Base-by-base conservation (phyloP, 2,113 vertebrate species). In the Arvicanthis niloticus region DNA sequence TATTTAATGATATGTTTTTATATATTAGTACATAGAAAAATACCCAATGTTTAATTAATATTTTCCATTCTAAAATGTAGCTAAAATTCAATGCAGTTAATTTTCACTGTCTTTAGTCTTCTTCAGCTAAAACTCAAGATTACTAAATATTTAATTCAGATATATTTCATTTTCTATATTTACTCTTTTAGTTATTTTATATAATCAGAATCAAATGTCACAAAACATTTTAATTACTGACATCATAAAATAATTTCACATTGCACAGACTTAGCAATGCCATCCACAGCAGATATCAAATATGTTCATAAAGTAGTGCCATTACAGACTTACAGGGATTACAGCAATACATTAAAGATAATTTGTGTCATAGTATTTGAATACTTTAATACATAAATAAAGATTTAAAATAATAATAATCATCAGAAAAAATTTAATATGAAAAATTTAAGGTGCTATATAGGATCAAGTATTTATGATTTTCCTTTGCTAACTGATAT, bases 261-360 rank as follows among this genome's bases (percentile, higher is more conserved):
- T 0, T 96, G 90, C 12, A 88, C 40, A 48, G 97, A 91, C 93
- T 94, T 24, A 96, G 82, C 70, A 96, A 75, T 45, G 75, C 11
- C 21, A 91, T 68, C 60, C 42, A 81, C 90, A 97, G 82, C 37
- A 8, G 82, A 1, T 37, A 85, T 24, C 22, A 67, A 91, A 34
- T 31, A 85, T 21, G 45, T 1, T 94, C 82, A 93, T 88, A 94
- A 92, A 86, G 72, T 58, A 15, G 17, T 67, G 75, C 2, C 93
- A 7, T 45, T 89, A 82, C 72, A 88, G 72, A n/a, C 1, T 86
- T 88, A 97, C 82, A 96, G 0, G 1, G 16, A 94, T 94, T 89
- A 1, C 89, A 92, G 94, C 85, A 40, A 62, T n/a, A 65, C 1
- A 6, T 88, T n/a, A 90, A 89, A 94, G 68, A 84, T 34, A 78